phyloP scores from a whole-genome alignment of 2,113 vertebrate species.

The Balaenoptera acutorostrata region DNA sequence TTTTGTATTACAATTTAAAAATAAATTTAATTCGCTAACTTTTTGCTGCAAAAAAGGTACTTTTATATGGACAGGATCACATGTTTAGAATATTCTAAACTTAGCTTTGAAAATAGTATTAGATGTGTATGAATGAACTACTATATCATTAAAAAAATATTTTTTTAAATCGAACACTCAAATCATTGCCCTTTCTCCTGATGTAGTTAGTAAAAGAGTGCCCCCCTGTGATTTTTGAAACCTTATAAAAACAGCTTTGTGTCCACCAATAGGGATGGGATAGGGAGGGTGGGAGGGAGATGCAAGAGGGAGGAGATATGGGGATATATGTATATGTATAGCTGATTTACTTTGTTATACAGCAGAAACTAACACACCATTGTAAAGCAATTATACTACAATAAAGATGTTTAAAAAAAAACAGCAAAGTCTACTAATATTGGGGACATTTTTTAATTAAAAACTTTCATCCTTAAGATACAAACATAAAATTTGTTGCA shows the following conservation, averaged over 20 bases:
- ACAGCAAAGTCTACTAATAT: neutral
- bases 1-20: neutral
- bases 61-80: neutral
- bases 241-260: neutral
- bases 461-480: neutral
- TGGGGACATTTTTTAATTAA: neutral
- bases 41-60: neutral
- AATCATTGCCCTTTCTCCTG: neutral
- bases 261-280: too few species aligned
- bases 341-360: too few species aligned
- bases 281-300: too few species aligned
- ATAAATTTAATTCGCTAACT: fast-evolving
- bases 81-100: neutral
- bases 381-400: too few species aligned
- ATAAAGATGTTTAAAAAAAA: too few species aligned
- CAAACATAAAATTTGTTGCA: neutral
- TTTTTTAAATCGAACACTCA: neutral
- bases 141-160: neutral
- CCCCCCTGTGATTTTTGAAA: slow-evolving; percentile 46
- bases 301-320: too few species aligned
- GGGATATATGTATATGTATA: too few species aligned
- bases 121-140: neutral
- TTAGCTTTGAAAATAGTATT: neutral
- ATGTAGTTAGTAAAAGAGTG: slow-evolving; percentile 39
- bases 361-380: too few species aligned